phyloP scores from a whole-genome alignment of 2,797 vertebrate genomes.

The Sebastiscus albofasciatus region DNA sequence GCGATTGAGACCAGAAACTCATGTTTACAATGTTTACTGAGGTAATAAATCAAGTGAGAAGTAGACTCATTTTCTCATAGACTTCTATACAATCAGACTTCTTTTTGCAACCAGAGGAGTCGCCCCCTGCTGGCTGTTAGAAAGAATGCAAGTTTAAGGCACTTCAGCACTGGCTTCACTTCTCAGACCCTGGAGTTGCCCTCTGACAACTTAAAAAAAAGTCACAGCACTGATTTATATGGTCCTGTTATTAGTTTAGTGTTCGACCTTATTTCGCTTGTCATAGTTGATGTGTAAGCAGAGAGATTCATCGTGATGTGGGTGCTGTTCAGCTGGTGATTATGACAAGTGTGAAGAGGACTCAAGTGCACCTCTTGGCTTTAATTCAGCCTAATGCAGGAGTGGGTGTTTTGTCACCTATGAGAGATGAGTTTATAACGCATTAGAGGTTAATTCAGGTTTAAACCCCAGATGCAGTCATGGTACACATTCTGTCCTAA shows the following conservation, averaged over 20 bases:
- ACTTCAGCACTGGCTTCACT: too few species aligned
- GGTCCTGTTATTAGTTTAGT: background rate
- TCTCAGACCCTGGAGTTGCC: too few species aligned
- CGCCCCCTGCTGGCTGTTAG: too few species aligned
- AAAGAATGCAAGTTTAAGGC: too few species aligned
- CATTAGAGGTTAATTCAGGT: constrained; percentile 4
- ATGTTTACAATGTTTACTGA: too few species aligned
- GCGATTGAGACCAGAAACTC: too few species aligned
- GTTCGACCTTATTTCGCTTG: background rate
- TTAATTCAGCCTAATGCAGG: constrained; percentile 24
- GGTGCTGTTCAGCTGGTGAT: constrained; percentile 37
- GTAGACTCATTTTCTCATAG: too few species aligned
- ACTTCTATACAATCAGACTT: too few species aligned
- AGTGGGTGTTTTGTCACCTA: constrained; percentile 22
- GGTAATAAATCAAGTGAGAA: too few species aligned
- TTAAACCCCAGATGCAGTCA: background rate
- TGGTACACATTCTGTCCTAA: background rate
- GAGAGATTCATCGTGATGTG: background rate
- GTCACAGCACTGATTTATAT: background rate
- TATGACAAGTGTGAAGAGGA: constrained; percentile 15
- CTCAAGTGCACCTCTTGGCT: constrained; percentile 22
- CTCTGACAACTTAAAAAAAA: background rate
- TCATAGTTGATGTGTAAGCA: background rate
- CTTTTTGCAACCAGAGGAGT: too few species aligned
- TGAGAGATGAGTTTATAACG: constrained; percentile 13